A percentile compares a stretch with the other conserved stretches of the same genome.
Conservation (phyloP, 2,888 invertebrate species). For the Ceriagrion tenellum region DNA sequence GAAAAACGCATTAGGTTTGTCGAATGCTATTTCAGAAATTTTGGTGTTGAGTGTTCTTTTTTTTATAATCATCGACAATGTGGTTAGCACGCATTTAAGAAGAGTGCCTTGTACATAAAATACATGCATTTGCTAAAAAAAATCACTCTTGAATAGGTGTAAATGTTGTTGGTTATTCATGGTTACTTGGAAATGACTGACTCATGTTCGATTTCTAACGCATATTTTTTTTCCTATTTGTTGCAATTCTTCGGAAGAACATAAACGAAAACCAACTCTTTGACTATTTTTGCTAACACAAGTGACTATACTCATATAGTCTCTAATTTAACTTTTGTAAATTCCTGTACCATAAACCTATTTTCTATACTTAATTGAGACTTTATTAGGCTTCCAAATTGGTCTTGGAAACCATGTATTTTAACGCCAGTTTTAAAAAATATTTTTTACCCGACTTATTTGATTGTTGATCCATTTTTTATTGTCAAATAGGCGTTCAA, state of each 20-base stretch:
- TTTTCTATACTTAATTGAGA: slow-evolving; percentile 58
- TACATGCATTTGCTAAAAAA: slow-evolving; percentile 46
- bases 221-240: slow-evolving; percentile 20
- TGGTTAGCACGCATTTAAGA: slow-evolving; percentile 64
- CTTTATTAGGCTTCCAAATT: slow-evolving; percentile 25
- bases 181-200: slow-evolving; percentile 56
- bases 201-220: slow-evolving; percentile 34
- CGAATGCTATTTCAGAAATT: slow-evolving; percentile 58
- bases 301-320: slow-evolving; percentile 27
- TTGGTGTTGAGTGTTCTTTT: slow-evolving; percentile 58
- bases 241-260: slow-evolving; percentile 53
- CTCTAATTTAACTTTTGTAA: slow-evolving; percentile 54
- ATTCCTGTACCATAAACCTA: slow-evolving; percentile 58
- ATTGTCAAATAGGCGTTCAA: not conserved
- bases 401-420: not conserved
- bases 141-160: slow-evolving; percentile 54
- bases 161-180: slow-evolving; percentile 57
- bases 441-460: not conserved
- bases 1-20: slow-evolving; percentile 29
- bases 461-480: not conserved
- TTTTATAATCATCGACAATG: slow-evolving; percentile 24
- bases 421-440: not conserved
- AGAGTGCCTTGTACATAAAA: slow-evolving; percentile 65
- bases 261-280: slow-evolving; percentile 41
- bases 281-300: slow-evolving; percentile 60